Evolutionary conservation across 1,140 invertebrate genomes (phyloP).

Genomic region (Brachionus calyciflorus): DNA sequence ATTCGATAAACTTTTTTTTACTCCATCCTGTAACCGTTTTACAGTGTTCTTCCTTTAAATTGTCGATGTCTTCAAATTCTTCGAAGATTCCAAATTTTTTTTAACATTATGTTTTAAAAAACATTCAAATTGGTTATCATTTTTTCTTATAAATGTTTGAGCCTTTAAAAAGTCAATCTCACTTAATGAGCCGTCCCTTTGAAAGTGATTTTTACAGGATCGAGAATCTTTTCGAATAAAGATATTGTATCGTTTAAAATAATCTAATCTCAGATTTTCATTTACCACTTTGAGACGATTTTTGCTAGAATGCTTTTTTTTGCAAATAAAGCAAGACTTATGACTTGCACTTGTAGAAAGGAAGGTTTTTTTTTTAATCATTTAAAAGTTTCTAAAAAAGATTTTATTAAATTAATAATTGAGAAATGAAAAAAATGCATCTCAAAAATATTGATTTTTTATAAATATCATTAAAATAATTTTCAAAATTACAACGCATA

Average conservation of each 20-base stretch:
- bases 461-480: not conserved
- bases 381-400: not conserved
- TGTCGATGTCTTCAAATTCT: not conserved
- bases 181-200: no score
- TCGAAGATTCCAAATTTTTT: not conserved
- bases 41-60: not conserved
- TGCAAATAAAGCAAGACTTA: not conserved
- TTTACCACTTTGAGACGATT: not conserved
- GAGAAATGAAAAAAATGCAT: not conserved
- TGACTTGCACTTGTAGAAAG: not conserved
- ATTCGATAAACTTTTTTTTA: constrained; percentile 1
- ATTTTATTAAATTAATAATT: not conserved
- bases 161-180: no score
- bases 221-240: no score
- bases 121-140: not conserved
- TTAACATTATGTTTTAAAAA: not conserved
- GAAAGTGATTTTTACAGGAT: no score
- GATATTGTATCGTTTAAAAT: not conserved
- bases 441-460: no score
- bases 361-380: no score
- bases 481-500: no score
- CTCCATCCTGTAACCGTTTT: constrained; percentile 4
- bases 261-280: not conserved
- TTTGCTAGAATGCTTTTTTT: not conserved
- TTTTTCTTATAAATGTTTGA: constrained; percentile 1